phyloP scores from a whole-genome alignment of 2,797 vertebrate genomes.

The Coccyzus lansbergi region DNA sequence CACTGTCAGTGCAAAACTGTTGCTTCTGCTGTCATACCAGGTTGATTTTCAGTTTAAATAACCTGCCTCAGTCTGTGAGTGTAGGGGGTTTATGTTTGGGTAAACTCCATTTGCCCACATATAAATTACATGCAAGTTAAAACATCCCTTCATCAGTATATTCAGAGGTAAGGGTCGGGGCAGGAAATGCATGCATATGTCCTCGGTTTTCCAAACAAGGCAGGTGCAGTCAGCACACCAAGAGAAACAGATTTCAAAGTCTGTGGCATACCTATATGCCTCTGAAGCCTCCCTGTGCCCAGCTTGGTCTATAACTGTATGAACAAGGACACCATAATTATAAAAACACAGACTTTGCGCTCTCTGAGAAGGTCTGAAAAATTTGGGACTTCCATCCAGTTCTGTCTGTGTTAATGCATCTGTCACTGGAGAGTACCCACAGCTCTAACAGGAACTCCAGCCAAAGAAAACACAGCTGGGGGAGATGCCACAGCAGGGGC shows the following conservation, averaged over 20 bases:
- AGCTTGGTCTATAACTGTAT: not conserved
- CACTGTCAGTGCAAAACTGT: not conserved
- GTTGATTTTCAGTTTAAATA: not conserved
- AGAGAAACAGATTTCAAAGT: not conserved
- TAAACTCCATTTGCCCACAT: not conserved
- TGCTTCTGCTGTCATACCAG: not conserved
- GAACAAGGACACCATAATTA: not conserved
- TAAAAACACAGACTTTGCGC: not conserved
- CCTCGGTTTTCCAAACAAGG: not conserved
- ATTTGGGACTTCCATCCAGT: not conserved
- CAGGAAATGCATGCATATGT: no score
- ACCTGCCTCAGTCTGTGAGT: not conserved
- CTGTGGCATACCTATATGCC: not conserved
- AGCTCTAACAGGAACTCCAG: not conserved
- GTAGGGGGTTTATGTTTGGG: not conserved
- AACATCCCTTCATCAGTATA: not conserved
- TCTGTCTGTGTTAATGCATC: not conserved
- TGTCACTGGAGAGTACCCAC: not conserved
- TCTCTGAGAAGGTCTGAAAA: not conserved
- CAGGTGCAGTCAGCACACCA: not conserved
- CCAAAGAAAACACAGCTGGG: conserved; percentile 50
- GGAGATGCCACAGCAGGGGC: conserved; percentile 49
- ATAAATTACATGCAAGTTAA: not conserved
- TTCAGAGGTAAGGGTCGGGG: not conserved
- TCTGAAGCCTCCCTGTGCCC: not conserved